Conservation (phyloP, 2,113 vertebrate genomes). For the Neodontobutis hainanensis region DNA sequence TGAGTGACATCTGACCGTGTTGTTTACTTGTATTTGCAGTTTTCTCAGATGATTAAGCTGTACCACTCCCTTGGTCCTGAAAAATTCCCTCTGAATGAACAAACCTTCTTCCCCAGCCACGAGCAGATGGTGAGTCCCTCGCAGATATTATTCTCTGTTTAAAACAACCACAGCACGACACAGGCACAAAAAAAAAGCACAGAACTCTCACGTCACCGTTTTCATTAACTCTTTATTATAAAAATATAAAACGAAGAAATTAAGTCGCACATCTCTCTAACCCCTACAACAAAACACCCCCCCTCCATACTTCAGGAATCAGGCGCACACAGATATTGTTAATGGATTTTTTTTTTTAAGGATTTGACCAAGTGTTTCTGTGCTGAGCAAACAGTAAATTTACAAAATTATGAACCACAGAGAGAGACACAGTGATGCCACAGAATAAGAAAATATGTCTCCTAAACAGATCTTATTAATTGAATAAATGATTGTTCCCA, state of each 20-base stretch:
- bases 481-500: too few relatives aligned
- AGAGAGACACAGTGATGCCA: conserved; percentile 61
- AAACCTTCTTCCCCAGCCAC: conserved; percentile 93
- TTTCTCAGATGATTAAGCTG: conserved; percentile 97
- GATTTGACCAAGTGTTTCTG: conserved; percentile 59
- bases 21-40: conserved; percentile 79
- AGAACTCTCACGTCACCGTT: conserved; percentile 33
- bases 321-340: conserved; percentile 61
- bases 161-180: background rate
- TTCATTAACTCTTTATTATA: conserved; percentile 85
- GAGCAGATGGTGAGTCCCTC: conserved; percentile 92
- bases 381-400: conserved; percentile 73
- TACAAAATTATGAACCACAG: conserved; percentile 70
- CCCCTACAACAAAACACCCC: conserved; percentile 60
- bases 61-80: conserved; percentile 89
- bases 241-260: conserved; percentile 87
- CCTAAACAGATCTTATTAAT: background rate
- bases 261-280: conserved; percentile 78
- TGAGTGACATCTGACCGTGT: background rate
- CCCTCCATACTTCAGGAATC: conserved; percentile 59
- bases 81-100: conserved; percentile 96
- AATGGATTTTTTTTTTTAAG: conserved; percentile 42
- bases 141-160: conserved; percentile 1
- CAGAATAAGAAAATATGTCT: conserved; percentile 33
- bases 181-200: conserved; percentile 6